Percentiles rank a stretch among this genome's conserved stretches.
These are phyloP conservation scores for Phaenicophaeus curvirostris DNA, from an alignment of 2,797 vertebrate species.

Conservation along the genomic window DNA sequence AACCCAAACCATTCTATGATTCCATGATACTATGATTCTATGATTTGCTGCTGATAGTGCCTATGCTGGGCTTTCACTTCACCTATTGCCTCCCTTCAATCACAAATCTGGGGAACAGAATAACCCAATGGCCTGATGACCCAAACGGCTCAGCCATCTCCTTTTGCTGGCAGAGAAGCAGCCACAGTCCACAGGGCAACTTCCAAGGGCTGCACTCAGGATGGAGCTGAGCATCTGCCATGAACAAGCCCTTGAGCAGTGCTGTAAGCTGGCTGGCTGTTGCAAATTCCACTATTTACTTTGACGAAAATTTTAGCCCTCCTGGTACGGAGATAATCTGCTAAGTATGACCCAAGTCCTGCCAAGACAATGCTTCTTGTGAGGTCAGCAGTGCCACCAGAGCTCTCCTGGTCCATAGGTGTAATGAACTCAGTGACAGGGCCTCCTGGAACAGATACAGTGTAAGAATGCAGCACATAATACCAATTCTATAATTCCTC, in stretches of 20 bases:
- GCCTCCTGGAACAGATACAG: not conserved
- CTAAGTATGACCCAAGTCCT: conserved; percentile 38
- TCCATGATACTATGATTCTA: too few relatives aligned
- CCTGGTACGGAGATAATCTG: conserved; percentile 45
- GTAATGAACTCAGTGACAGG: not conserved
- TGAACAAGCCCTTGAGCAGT: not conserved
- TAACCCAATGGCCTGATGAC: not conserved
- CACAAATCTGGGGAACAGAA: not conserved
- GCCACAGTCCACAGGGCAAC: fast-evolving
- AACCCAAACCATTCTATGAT: too few relatives aligned
- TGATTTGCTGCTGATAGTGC: not conserved
- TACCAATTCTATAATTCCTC: not conserved
- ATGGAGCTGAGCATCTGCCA: not conserved
- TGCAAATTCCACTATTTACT: conserved; percentile 8
- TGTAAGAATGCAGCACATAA: not conserved
- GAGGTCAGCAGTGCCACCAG: not conserved
- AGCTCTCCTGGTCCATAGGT: not conserved
- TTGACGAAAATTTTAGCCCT: conserved; percentile 6
- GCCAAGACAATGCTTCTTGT: conserved; percentile 18
- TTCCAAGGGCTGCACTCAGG: fast-evolving
- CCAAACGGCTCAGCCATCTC: not conserved
- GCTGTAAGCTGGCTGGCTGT: not conserved
- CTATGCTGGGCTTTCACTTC: not conserved
- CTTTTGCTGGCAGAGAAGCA: not conserved
- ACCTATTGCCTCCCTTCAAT: not conserved